Base-by-base conservation (phyloP, 2,113 vertebrate species). In the Polyodon spathula region DNA sequence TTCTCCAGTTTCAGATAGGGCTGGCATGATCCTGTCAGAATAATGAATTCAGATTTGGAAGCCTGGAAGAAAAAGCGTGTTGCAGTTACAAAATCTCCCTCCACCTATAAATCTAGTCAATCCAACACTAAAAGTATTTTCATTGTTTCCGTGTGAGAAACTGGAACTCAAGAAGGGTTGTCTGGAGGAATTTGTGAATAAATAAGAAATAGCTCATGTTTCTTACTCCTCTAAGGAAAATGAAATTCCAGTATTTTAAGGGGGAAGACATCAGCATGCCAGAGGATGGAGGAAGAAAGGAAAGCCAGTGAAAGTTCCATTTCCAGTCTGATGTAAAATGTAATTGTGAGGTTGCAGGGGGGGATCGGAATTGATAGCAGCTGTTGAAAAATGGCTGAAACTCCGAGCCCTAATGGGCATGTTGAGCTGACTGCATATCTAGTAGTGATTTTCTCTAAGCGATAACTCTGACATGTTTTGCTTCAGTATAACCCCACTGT, bases 341-440 rank as follows among this genome's bases (percentile, higher is more conserved):
- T 52, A 54, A 62, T 61, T 43, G 50, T 64, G 57, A 58, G 11
- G 63, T 16, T 58, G 63, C n/a, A 16, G 12, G 52, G 56, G 27
- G 51, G 48, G 42, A n/a, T 17, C 51, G 56, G 44, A 60, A 68
- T 64, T 64, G 59, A 58, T 58, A 51, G 12, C 59, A 68, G 62
- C 66, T 64, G 66, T 64, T 17, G 40, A 38, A 15, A 39, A 14
- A 38, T 39, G 61, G 54, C 61, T 60, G 54, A 40, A 43, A 43
- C 40, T 55, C 50, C 2, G 57, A 37, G 40, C 17, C 52, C 53
- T 63, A 42, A 54, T 67, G 58, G 54, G 53, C 43, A 56, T 53
- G 62, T 58, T n/a, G 46, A 43, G 39, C 42, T 41, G 48, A 56
- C 44, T 38, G 56, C 12, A 16, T 39, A 43, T 17, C 44, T 8